Evolutionary conservation across 2,888 invertebrate genomes (phyloP), one percentile per base, ranked within the genome.

Genomic region (Labia minor): DNA sequence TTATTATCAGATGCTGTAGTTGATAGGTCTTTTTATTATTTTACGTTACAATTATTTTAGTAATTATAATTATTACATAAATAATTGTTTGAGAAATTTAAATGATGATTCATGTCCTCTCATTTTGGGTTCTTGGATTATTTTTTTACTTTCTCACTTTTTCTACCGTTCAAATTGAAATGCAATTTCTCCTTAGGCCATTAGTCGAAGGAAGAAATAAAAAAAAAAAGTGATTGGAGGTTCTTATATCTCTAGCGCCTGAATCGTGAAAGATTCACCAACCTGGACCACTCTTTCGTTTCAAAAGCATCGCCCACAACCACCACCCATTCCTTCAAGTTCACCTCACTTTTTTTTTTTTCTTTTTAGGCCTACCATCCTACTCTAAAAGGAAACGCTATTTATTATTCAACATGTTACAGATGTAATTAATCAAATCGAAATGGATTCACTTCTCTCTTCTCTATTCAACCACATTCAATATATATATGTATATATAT

Each of bases 371-470:
- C 16, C 16, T 2, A 49, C 4, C 14, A 8, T 49, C 49, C 2
- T 49, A n/a, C 49, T 49, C 49, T 49, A 49, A 49, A 49, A 49
- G 49, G 49, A 49, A 49, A 14, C 49, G 3, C 49, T 14, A 49
- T 49, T 49, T 49, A 49, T 49, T n/a, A 49, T 49, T 49, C 49
- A 49, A 49, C 49, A 49, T 14, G 49, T 49, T 49, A 49, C 49
- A 49, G 49, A 49, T 49, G 49, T 49, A 49, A 49, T 49, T 49
- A 49, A 49, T 49, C 49, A 49, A 49, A 49, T 49, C 4, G 14
- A 49, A 49, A 49, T 49, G 49, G 49, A 49, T 49, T 49, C 49
- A n/a, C n/a, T n/a, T n/a, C n/a, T n/a, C n/a, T n/a, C n/a, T n/a
- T n/a, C n/a, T n/a, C n/a, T n/a, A n/a, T n/a, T n/a, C n/a, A 49